These are phyloP conservation scores for Blennius ocellaris DNA, from an alignment of 2,113 vertebrate genomes.

Conservation along the genomic window DNA sequence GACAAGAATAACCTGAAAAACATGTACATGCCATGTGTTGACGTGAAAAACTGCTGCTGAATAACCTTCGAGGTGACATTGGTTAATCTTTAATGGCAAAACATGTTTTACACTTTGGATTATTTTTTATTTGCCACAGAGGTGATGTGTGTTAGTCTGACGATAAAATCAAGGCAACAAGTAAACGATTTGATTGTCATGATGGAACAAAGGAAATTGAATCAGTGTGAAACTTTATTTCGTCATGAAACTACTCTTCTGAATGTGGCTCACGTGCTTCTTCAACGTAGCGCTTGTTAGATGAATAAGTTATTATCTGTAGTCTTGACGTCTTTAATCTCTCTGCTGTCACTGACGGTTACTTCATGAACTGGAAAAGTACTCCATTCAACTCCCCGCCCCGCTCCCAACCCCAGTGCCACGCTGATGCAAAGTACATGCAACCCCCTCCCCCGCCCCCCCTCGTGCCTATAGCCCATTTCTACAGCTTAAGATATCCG, in stretches of 20 bases:
- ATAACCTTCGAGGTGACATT: constrained; percentile 31
- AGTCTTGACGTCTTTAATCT: constrained; percentile 39
- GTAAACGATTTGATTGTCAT: constrained; percentile 57
- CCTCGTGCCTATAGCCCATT: constrained; percentile 36
- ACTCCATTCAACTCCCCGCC: constrained; percentile 60
- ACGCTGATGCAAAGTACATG: constrained; percentile 65
- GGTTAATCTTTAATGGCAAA: constrained; percentile 50
- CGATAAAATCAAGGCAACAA: constrained; percentile 3
- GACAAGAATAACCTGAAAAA: constrained; percentile 41
- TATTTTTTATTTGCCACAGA: constrained; percentile 21
- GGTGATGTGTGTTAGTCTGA: constrained; percentile 20
- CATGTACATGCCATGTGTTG: constrained; percentile 35
- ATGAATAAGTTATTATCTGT: background rate
- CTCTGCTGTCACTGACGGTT: constrained; percentile 75
- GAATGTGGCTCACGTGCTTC: constrained; percentile 6
- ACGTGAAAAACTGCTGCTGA: constrained; percentile 42
- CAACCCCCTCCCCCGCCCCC: constrained; percentile 23
- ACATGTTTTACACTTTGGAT: constrained; percentile 48
- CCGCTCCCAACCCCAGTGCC: constrained; percentile 7
- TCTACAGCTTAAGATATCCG: constrained; percentile 42
- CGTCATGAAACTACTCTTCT: constrained; percentile 18
- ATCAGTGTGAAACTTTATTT: constrained; percentile 7
- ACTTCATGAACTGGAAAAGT: constrained; percentile 81
- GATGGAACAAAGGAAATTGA: constrained; percentile 6
- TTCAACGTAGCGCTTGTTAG: constrained; percentile 1